Evolutionary conservation across 2,888 invertebrate genomes (phyloP).

Genomic region (Epiblema foenella): DNA sequence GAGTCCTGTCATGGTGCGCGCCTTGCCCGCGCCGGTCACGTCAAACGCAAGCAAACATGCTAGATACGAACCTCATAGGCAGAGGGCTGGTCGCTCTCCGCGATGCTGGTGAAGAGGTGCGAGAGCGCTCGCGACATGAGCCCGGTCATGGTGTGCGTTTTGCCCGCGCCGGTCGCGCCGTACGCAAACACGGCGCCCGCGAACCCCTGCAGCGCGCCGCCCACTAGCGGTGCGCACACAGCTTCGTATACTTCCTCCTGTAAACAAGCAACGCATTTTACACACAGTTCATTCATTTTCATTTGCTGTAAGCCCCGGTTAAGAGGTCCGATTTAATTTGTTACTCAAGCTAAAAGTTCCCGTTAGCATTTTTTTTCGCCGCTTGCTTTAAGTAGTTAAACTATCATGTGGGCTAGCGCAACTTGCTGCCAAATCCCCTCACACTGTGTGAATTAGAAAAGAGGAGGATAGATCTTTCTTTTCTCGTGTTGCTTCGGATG

Average conservation of each 20-base stretch:
- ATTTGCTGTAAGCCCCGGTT: background rate
- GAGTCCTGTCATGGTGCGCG: conserved; percentile 95
- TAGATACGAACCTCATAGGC: conserved; percentile 85
- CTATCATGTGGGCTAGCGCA: too few species aligned
- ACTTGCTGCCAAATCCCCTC: too few species aligned
- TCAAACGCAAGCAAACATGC: conserved; percentile 90
- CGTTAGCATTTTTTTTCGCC: too few species aligned
- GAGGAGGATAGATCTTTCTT: too few species aligned
- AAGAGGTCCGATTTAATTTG: background rate
- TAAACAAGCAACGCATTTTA: background rate
- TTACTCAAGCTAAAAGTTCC: background rate
- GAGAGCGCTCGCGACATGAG: conserved; percentile 95
- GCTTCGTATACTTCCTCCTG: conserved; percentile 93
- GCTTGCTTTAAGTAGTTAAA: too few species aligned
- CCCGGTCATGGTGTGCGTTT: conserved; percentile 97
- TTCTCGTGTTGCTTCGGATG: too few species aligned
- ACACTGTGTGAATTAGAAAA: too few species aligned
- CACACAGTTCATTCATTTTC: background rate
- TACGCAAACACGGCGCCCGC: conserved; percentile 99
- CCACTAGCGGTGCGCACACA: conserved; percentile 93
- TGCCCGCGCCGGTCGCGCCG: conserved; percentile 96
- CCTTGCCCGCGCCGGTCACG: conserved; percentile 96
- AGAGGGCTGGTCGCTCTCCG: conserved; percentile 84
- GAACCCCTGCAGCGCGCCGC: conserved; percentile 94
- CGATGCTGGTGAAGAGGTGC: conserved; percentile 91